Base-by-base conservation (phyloP, 1,140 invertebrate species). In the Anthonomus grandis region DNA sequence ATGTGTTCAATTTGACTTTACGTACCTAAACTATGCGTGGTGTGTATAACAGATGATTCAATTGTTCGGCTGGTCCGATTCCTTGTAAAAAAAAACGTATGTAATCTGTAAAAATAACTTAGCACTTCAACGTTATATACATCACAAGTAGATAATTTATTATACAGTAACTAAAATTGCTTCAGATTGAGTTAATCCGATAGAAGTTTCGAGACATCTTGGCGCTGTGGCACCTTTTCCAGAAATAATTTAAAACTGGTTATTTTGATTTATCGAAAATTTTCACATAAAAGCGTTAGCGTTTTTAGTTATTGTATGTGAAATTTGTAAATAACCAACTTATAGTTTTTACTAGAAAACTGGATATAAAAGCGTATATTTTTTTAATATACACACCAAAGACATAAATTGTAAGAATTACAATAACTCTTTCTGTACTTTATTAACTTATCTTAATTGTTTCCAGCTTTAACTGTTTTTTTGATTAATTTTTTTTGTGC, bases 301-400 rank as follows among this genome's bases (percentile, higher is more conserved):
- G 63, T 70, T 68, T 67, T 67, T 63, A 57, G 65, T 65, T 68
- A 63, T 37, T 70, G 60, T 67, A 67, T 62, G 49, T 58, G 60
- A 65, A 60, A 60, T 60, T 62, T 71, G 63, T 71, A 69, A 56
- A 67, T 65, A 66, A 60, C 59, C 57, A 69, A 52, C 54, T 66
- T 70, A 68, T 63, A 63, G 70, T 69, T 69, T 68, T 70, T 72
- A 72, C 67, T 70, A 70, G 53, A 70, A 72, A 72, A 69, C 69
- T 68, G 66, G 59, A 63, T 51, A 62, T 64, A 64, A 57, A 60
- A 67, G 63, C 61, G 67, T 70, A 71, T 70, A 68, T 70, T 69
- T 70, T 70, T 70, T 72, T 61, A 70, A 70, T 72, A 72, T 73
- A 70, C 70, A 69, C 66, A 73, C 71, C 71, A 73, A 73, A 73